These are phyloP conservation scores for Chrysomallon squamiferum DNA, from an alignment of 1,140 invertebrate species.

Conservation along the genomic window DNA sequence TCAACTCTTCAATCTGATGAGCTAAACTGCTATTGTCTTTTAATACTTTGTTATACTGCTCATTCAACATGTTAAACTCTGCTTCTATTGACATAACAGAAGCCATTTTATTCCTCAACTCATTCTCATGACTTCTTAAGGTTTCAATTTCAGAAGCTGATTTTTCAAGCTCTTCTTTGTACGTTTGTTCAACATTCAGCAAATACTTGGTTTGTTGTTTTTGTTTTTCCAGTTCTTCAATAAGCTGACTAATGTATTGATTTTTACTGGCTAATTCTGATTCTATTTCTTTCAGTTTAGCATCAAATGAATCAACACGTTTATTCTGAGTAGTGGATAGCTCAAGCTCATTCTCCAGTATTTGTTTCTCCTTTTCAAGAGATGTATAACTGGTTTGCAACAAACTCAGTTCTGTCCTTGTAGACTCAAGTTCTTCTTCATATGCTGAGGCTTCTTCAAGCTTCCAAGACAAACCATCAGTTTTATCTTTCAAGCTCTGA, in stretches of 20 bases:
- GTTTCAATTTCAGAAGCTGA: constrained; percentile 35
- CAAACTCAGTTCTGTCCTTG: constrained; percentile 11
- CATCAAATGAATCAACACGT: constrained; percentile 6
- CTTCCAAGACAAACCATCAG: constrained; percentile 49
- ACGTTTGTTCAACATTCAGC: not conserved
- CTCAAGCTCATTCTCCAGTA: constrained; percentile 4
- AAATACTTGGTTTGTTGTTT: not conserved
- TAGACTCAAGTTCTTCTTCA: constrained; percentile 44
- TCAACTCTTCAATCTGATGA: constrained; percentile 55
- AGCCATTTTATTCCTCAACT: constrained; percentile 30
- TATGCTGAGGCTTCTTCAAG: constrained; percentile 43
- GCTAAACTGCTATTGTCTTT: constrained; percentile 52
- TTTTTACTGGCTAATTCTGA: not conserved
- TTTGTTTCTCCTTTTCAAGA: not conserved
- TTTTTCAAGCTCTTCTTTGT: constrained; percentile 12
- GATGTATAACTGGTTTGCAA: not conserved
- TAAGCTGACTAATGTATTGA: constrained; percentile 5
- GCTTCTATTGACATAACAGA: constrained; percentile 35
- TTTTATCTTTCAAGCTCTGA: constrained; percentile 32
- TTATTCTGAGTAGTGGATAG: constrained; percentile 7
- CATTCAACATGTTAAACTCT: constrained; percentile 49
- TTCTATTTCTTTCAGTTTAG: constrained; percentile 6
- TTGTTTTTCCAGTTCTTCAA: constrained; percentile 24
- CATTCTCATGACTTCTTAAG: constrained; percentile 24
- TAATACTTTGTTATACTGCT: constrained; percentile 49